Evolutionary conservation across 2,888 invertebrate species (phyloP), one percentile per base, ranked within the genome.

Genomic region (Drosophila sordidapex): DNA sequence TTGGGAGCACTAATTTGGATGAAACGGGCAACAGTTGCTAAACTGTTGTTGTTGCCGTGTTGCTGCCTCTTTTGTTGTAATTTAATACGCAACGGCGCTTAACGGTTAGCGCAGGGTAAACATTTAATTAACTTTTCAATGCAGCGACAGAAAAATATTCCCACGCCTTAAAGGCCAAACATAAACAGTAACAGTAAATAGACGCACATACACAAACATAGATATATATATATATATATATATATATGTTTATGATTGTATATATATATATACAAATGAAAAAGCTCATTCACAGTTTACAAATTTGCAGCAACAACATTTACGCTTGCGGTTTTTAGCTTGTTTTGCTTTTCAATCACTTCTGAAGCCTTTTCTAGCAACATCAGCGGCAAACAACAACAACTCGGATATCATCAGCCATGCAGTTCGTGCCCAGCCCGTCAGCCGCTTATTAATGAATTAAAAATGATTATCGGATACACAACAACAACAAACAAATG

Each of bases 381-480:
- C 21, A 66, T 40, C 48, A 65, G 25, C 15, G 25, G 21, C 46
- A 46, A 25, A 43, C 27, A 59, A 40, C 40, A 36, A 52, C 60
- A 63, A 56, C 35, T 60, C 51, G 60, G 66, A 70, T 71, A 79
- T 78, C 74, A 79, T 61, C 79, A 67, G 76, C 70, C 61, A 73
- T 76, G 67, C 70, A 76, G 74, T 27, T 52, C 73, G 73, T 57
- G 74, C 64, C 56, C 76, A 67, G 65, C 57, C 56, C 76, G 69
- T 78, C 72, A 56, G 67, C 60, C 74, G 87, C 81, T 85, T 87
- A 83, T 81, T 85, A 85, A 85, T 85, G 82, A 87, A 86, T 86
- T 86, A 85, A 82, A 80, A 84, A 80, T 83, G 82, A 82, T 83
- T 80, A 83, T 82, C 82, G 64, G 75, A 74, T 76, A 76, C 69